These are phyloP conservation scores for Clanis bilineata DNA, from an alignment of 2,888 invertebrate species.

Conservation along the genomic window DNA sequence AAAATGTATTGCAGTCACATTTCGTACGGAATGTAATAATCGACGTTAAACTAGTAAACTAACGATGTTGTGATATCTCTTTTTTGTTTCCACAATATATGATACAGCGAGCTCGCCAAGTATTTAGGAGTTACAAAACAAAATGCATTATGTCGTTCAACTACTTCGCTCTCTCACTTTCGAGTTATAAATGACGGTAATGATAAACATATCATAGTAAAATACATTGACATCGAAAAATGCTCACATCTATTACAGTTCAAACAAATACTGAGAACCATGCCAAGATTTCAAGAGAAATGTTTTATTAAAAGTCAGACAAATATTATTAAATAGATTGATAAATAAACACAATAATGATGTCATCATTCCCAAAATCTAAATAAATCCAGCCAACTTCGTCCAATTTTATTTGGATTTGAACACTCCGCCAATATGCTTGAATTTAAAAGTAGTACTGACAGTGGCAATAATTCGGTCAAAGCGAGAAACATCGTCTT, in stretches of 20 bases:
- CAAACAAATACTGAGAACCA: background rate
- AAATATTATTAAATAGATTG: background rate
- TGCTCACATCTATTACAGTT: background rate
- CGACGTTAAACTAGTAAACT: background rate
- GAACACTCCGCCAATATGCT: no score
- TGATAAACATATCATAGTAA: background rate
- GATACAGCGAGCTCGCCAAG: conserved; percentile 7
- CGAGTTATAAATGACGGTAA: background rate
- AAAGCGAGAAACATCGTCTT: background rate
- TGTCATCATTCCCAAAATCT: no score
- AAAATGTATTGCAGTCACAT: background rate
- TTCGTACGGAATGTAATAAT: background rate
- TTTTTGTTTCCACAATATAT: conserved; percentile 7
- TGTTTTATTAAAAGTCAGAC: background rate
- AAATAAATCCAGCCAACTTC: no score
- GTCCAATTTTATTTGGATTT: no score
- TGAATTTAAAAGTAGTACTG: no score
- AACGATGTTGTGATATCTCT: conserved; percentile 7
- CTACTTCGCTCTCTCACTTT: background rate
- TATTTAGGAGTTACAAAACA: conserved; percentile 1
- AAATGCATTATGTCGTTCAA: background rate
- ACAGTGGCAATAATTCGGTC: background rate
- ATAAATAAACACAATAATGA: no score
- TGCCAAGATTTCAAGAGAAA: background rate
- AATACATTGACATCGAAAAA: background rate